Base-by-base conservation (phyloP, 2,888 invertebrate species). In the Miltochrista miniata region DNA sequence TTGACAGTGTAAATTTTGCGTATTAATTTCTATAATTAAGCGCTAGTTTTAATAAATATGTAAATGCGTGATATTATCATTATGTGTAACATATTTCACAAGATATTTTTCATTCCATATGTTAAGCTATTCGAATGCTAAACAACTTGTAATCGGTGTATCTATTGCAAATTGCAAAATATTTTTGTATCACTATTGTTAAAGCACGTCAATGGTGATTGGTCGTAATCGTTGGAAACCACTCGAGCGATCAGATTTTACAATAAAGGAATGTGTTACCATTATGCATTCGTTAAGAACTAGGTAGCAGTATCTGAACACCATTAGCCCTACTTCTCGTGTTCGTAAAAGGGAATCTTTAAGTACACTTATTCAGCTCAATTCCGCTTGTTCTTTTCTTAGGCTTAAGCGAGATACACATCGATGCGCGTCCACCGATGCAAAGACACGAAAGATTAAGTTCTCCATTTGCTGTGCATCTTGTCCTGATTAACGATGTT, bases 11-110 rank as follows among this genome's bases (percentile, higher is more conserved):
- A 11, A 31, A 31, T 31, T 8, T 10, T 2, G 31, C 44, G 39
- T 46, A 51, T 66, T 56, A 53, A 57, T 66, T 51, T 48, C 46
- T n/a, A n/a, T n/a, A 46, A 40, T 45, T 65, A 49, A 51, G 54
- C 51, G 45, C 51, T 64, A 61, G 52, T 43, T 50, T 24, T 60
- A 49, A 59, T 51, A 10, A 48, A 47, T 36, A 42, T 35, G 31
- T 45, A 36, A 54, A 47, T 1, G 31, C 8, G 31, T 31, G 31
- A 42, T 39, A 46, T 48, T 43, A 48, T 24, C 18, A 24, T 54
- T 54, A 34, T 39, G 51, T 55, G 34, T 58, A 55, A 57, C 34
- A 42, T 48, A 31, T 50, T 54, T 53, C 44, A 29, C 46, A 39
- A 34, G 34, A 46, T 43, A 39, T 47, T 51, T 46, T 44, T 51